Evolutionary conservation across 2,888 invertebrate species (phyloP).

Genomic region (Acleris laterana): DNA sequence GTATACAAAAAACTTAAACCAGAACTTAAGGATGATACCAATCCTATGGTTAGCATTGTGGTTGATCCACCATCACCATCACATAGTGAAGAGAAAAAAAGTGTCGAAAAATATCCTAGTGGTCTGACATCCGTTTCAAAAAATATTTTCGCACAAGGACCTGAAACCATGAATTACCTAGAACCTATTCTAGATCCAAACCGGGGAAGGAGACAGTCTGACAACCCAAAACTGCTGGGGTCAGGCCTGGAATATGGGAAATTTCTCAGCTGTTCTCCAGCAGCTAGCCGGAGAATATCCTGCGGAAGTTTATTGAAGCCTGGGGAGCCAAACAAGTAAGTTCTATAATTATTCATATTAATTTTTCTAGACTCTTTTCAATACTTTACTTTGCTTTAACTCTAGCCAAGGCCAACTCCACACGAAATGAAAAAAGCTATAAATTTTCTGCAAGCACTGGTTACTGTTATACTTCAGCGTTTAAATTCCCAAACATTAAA

Average conservation of each 20-base stretch:
- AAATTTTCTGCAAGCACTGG: too few relatives aligned
- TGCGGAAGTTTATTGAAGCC: slow-evolving; percentile 95
- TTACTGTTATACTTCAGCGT: too few relatives aligned
- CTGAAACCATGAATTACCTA: slow-evolving; percentile 75
- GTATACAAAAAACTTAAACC: too few relatives aligned
- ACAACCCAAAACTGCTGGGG: slow-evolving; percentile 85
- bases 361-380: too few relatives aligned
- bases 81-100: slow-evolving; percentile 84
- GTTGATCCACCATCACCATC: slow-evolving; percentile 91
- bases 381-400: too few relatives aligned
- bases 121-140: slow-evolving; percentile 78
- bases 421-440: too few relatives aligned
- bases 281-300: slow-evolving; percentile 94
- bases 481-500: too few relatives aligned
- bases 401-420: too few relatives aligned
- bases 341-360: slow-evolving; percentile 26
- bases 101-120: slow-evolving; percentile 67
- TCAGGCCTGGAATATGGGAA: slow-evolving; percentile 87
- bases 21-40: slow-evolving; percentile 38
- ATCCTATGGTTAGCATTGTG: slow-evolving; percentile 88
- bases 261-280: slow-evolving; percentile 90
- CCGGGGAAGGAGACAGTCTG: slow-evolving; percentile 76
- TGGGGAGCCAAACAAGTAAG: slow-evolving; percentile 86
- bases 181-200: slow-evolving; percentile 75
- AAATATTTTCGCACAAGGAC: slow-evolving; percentile 73